Evolutionary conservation across 2,113 vertebrate genomes (phyloP).

Genomic region (Capreolus pygargus): DNA sequence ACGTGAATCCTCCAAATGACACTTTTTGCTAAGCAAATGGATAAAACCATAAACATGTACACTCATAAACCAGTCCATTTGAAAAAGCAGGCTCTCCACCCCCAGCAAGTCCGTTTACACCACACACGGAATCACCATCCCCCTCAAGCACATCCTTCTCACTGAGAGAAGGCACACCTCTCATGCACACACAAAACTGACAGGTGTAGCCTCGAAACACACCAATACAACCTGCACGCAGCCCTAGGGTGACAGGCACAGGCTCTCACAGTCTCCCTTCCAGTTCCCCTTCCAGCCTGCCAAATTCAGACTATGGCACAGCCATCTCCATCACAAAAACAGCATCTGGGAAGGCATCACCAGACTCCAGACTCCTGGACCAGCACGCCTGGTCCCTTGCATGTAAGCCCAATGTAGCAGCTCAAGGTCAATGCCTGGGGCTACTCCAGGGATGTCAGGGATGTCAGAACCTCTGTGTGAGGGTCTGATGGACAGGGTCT

Average conservation of each 20-base stretch:
- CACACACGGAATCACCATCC: rapidly evolving
- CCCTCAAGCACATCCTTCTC: not conserved
- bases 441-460: not conserved
- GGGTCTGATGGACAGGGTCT: not conserved
- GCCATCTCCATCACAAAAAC: not conserved
- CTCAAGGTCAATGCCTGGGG: rapidly evolving
- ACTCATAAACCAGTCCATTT: not conserved
- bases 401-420: too few species aligned
- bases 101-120: rapidly evolving
- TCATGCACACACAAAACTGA: not conserved
- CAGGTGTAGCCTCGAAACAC: not conserved
- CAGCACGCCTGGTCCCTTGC: not conserved
- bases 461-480: not conserved
- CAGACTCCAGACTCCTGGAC: not conserved
- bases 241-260: not conserved
- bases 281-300: not conserved
- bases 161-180: not conserved
- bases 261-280: not conserved
- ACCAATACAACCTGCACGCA: rapidly evolving
- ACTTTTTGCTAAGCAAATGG: not conserved
- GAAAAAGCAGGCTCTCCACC: not conserved
- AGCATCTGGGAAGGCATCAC: not conserved
- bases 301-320: not conserved
- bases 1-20: too few species aligned
- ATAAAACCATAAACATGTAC: rapidly evolving